Base-by-base conservation (phyloP, 2,113 vertebrate genomes). In the Eidolon helvum region DNA sequence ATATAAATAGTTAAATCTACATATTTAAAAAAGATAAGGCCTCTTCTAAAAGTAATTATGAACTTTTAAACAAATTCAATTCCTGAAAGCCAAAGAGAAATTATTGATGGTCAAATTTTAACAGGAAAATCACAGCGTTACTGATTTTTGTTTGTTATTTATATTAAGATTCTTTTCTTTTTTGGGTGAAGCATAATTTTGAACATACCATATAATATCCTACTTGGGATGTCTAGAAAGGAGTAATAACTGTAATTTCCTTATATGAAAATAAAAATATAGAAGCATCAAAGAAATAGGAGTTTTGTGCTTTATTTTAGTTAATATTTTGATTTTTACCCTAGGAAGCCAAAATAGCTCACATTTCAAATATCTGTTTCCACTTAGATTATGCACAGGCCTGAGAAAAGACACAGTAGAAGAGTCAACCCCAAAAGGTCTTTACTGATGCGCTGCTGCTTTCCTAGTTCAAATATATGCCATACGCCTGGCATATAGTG, bases 251-350 rank as follows among this genome's bases (percentile, higher is more conserved):
- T 48, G 35, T 30, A 71, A 55, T 5, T 74, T 83, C 59, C 45
- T 90, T 86, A 63, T 50, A 75, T n/a, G 9, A 92, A 92, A 86
- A 65, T 48, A 65, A 74, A 96, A 82, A 33, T n/a, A 57, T 33
- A 35, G 28, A 87, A 35, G 19, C 65, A 66, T 26, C 77, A 65
- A 48, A 78, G 61, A 45, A 72, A 61, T 12, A 55, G 79, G 9
- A 87, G 22, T 71, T 93, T 21, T 95, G 40, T 71, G 15, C 7
- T 86, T 82, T 48, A 28, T 43, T 91, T 33, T 12, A 65, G 11
- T 71, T 65, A 50, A 55, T 74, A 48, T 77, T 53, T 50, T 75
- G 26, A 35, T 82, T 59, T 59, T 88, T 74, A 53, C 18, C 8
- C 1, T 40, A 65, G 1, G 7, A 85, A 26, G 40, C 16, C 35